Evolutionary conservation across 2,797 vertebrate genomes (phyloP).

Genomic region (Muraenolepis orangiensis): DNA sequence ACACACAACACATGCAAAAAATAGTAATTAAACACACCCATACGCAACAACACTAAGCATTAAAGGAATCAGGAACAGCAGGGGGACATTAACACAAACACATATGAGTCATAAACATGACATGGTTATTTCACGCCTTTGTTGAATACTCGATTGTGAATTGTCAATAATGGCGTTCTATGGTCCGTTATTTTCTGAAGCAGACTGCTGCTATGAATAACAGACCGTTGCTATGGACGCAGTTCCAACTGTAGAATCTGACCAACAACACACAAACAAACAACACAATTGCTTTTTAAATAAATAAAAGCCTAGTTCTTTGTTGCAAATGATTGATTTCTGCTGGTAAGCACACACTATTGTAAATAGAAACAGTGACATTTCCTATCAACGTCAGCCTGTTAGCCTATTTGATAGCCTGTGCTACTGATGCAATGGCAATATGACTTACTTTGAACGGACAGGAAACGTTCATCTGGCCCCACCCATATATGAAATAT

Average conservation of each 20-base stretch:
- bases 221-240: too few relatives aligned
- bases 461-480: not conserved
- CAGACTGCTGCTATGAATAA: too few relatives aligned
- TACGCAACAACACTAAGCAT: not conserved
- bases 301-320: too few relatives aligned
- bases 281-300: too few relatives aligned
- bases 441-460: not conserved
- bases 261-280: too few relatives aligned
- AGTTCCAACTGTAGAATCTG: too few relatives aligned
- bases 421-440: not conserved
- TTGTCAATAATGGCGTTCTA: too few relatives aligned
- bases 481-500: not conserved
- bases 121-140: not conserved
- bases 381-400: not conserved
- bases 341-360: not conserved
- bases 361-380: not conserved
- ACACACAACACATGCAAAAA: conserved; percentile 10
- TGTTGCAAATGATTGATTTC: too few relatives aligned
- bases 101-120: not conserved
- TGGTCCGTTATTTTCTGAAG: too few relatives aligned
- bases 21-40: conserved; percentile 14
- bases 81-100: not conserved
- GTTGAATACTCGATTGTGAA: too few relatives aligned
- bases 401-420: not conserved
- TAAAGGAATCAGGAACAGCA: not conserved